Evolutionary conservation across 2,113 vertebrate genomes (phyloP), one percentile per base, ranked within the genome.

Genomic region (Beaufortia kweichowensis): DNA sequence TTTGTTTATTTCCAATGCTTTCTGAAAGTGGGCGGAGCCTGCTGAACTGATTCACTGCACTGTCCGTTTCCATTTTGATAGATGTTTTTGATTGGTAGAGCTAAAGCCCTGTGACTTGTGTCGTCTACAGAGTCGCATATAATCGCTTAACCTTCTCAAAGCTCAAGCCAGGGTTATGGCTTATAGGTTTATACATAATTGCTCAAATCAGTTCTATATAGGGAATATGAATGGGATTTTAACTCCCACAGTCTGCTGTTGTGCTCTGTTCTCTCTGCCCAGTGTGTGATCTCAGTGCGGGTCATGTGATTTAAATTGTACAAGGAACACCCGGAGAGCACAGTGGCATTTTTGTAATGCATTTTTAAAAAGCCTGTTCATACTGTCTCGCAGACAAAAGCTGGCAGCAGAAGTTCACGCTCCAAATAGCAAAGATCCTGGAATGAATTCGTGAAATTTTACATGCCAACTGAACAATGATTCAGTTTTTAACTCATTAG

Each of bases 381-480:
- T 59, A 60, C 69, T 28, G 55, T 72, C 69, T 60, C 41, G 28
- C 24, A 72, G 6, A 57, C 35, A 43, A 72, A 73, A 73, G 26
- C 56, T 73, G 70, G 70, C 69, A 72, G 55, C 55, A 41, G 23
- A 74, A 9, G 39, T 74, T 74, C 71, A 74, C 12, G 71, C 71
- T 74, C 71, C 71, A 48, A 60, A 74, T 61, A 61, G 57, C 71
- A 74, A 29, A 26, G 26, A 19, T 46, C 48, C 39, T 48, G 26
- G 26, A 74, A 61, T 61, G 71, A 74, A 61, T 74, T 48, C 23
- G 39, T 6, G 3, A 48, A 48, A 61, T 72, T 72, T n/a, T 41
- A 72, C 55, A 72, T 72, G 69, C 69, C 69, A 71, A n/a, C 31
- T 71, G 68, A 71, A 71, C 68, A 71, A 41, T 71, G 53, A 59